phyloP scores from a whole-genome alignment of 2,113 vertebrate species.

The Calyptomena viridis region DNA sequence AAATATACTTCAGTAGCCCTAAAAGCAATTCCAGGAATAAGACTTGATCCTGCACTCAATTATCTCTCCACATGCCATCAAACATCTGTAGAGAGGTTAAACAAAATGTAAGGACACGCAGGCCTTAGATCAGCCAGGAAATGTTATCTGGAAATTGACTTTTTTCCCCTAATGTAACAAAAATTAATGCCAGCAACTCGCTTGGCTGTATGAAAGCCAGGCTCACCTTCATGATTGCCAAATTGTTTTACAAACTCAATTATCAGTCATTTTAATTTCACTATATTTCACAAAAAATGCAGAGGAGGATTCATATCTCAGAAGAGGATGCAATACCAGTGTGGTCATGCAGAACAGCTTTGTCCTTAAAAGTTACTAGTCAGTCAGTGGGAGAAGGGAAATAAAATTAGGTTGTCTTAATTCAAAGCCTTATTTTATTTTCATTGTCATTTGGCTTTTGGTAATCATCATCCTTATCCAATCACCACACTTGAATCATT shows the following conservation, averaged over 20 bases:
- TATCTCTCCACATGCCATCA: constrained; percentile 15
- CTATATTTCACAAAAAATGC: constrained; percentile 44
- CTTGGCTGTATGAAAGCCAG: background rate
- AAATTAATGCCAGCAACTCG: background rate
- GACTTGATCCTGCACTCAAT: constrained; percentile 22
- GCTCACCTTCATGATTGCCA: background rate
- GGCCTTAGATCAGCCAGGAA: background rate
- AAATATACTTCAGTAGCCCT: constrained; percentile 14
- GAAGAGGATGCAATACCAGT: background rate
- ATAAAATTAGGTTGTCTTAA: constrained; percentile 15
- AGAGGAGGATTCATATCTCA: constrained; percentile 25
- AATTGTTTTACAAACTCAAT: background rate
- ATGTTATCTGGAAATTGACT: background rate
- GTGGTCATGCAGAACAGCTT: constrained; percentile 36
- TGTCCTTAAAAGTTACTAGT: constrained; percentile 1
- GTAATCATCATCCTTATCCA: background rate
- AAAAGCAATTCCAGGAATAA: constrained; percentile 47
- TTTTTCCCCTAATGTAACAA: background rate
- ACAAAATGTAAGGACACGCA: background rate
- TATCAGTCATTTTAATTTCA: constrained; percentile 41
- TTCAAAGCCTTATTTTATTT: constrained; percentile 21
- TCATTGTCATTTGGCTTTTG: background rate
- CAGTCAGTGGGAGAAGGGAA: constrained; percentile 30
- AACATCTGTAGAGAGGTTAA: background rate
- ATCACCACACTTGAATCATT: background rate